phyloP scores from a whole-genome alignment of 2,113 vertebrate genomes.

The Dipodomys stephensi region DNA sequence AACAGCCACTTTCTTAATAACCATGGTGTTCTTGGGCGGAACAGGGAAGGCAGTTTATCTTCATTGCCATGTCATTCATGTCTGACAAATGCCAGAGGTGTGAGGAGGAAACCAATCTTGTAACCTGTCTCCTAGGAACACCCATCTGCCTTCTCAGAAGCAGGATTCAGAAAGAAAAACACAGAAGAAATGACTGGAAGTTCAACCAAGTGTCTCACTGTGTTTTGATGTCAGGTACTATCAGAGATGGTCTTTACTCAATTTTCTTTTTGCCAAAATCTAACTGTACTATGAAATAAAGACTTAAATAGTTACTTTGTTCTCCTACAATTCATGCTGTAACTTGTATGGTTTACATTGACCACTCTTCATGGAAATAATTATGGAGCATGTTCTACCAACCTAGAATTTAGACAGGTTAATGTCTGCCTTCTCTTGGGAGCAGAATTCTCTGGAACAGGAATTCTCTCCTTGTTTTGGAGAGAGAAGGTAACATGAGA shows the following conservation, averaged over 20 bases:
- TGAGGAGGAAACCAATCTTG: background rate
- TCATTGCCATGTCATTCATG: background rate
- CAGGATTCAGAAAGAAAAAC: background rate
- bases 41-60: conserved; percentile 40
- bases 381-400: conserved; percentile 73
- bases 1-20: conserved; percentile 26
- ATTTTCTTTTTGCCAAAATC: conserved; percentile 24
- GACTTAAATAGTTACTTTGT: conserved; percentile 79
- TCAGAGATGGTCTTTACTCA: background rate
- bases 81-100: background rate
- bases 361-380: conserved; percentile 74
- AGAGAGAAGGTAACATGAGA: background rate
- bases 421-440: conserved; percentile 70
- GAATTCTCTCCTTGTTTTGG: background rate
- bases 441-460: background rate
- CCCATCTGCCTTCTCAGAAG: background rate
- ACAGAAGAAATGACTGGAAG: background rate
- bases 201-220: background rate
- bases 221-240: background rate
- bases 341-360: conserved; percentile 52
- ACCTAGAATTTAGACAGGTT: conserved; percentile 78
- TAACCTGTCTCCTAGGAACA: background rate
- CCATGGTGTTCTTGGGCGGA: background rate
- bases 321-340: conserved; percentile 56
- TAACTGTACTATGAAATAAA: conserved; percentile 49